Percentiles rank a stretch among this genome's conserved stretches.
Conservation (phyloP, 2,888 invertebrate genomes). For the Eutolmus rufibarbis region DNA sequence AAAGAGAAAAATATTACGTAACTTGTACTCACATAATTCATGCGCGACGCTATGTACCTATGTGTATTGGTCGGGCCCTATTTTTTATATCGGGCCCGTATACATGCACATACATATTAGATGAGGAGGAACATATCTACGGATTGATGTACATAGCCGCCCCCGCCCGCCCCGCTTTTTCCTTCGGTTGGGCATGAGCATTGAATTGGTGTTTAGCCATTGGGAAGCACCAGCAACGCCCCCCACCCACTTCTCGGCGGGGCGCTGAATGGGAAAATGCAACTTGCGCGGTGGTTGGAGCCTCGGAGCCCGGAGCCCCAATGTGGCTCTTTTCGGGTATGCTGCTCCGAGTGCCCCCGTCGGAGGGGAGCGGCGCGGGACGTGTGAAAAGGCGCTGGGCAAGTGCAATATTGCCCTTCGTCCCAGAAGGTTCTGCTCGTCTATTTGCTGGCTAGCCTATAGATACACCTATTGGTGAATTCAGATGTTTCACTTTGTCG, state of each 20-base stretch:
- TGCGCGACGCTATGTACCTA: constrained; percentile 47
- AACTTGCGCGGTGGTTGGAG: constrained; percentile 50
- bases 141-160: constrained; percentile 31
- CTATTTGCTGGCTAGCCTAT: constrained; percentile 4
- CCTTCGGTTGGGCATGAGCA: constrained; percentile 53
- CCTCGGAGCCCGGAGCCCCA: constrained; percentile 3
- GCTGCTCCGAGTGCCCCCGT: not conserved
- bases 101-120: constrained; percentile 31
- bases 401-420: constrained; percentile 40
- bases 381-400: constrained; percentile 37
- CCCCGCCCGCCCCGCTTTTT: constrained; percentile 18
- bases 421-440: constrained; percentile 22
- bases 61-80: constrained; percentile 32
- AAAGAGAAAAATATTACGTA: constrained; percentile 44
- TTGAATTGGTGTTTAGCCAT: constrained; percentile 53
- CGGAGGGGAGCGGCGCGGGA: not conserved
- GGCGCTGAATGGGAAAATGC: constrained; percentile 49
- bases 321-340: constrained; percentile 25
- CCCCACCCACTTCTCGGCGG: constrained; percentile 53
- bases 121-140: constrained; percentile 34
- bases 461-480: constrained; percentile 33
- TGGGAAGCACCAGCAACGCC: constrained; percentile 53
- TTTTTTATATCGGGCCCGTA: constrained; percentile 35
- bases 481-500: constrained; percentile 35
- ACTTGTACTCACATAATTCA: constrained; percentile 47